These are phyloP conservation scores for Conus betulinus DNA, from an alignment of 1,140 invertebrate species.

Conservation along the genomic window DNA sequence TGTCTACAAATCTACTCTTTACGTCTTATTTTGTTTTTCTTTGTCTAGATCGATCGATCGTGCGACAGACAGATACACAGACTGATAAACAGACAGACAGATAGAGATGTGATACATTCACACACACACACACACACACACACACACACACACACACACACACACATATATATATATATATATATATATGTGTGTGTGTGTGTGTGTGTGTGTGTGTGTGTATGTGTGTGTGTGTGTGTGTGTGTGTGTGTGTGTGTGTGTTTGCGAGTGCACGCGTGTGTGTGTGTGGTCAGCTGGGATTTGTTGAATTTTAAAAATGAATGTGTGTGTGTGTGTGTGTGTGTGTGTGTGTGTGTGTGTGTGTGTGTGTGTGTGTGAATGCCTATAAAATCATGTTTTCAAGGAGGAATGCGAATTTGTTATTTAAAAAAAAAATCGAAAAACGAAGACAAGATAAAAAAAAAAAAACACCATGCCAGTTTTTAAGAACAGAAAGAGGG, in stretches of 20 bases:
- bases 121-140: background rate
- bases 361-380: background rate
- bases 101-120: background rate
- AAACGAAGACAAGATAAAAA: no score
- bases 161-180: background rate
- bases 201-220: background rate
- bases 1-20: no score
- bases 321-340: conserved; percentile 7
- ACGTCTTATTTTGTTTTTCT: no score
- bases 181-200: background rate
- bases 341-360: background rate
- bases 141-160: background rate
- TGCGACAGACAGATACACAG: no score
- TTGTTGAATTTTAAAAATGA: background rate
- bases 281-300: background rate
- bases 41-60: no score
- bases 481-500: no score
- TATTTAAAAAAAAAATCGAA: no score
- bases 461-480: no score
- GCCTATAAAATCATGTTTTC: no score
- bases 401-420: no score
- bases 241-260: background rate
- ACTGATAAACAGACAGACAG: no score
- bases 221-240: background rate
- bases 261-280: no score